phyloP scores from a whole-genome alignment of 1,140 invertebrate species.

The Anoplophora glabripennis region DNA sequence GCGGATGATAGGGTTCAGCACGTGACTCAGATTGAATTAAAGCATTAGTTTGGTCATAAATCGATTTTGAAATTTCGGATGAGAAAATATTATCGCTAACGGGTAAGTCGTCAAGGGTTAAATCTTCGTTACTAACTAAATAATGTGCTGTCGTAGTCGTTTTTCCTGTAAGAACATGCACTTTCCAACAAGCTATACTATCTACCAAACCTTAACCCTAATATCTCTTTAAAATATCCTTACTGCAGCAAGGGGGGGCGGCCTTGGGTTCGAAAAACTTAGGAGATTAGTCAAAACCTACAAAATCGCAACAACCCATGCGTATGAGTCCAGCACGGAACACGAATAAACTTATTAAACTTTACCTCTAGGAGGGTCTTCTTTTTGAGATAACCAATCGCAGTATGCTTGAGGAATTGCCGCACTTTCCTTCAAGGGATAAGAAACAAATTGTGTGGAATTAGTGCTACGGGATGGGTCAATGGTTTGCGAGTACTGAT shows the following conservation, averaged over 20 bases:
- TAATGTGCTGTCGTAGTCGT: conserved; percentile 43
- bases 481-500: conserved; percentile 12
- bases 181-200: conserved; percentile 48
- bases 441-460: conserved; percentile 22
- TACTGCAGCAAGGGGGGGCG: conserved; percentile 37
- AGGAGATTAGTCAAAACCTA: conserved; percentile 35
- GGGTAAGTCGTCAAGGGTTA: conserved; percentile 33
- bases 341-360: conserved; percentile 24
- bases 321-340: conserved; percentile 36
- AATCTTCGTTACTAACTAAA: conserved; percentile 43
- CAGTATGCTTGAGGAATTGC: conserved; percentile 43
- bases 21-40: conserved; percentile 45
- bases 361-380: conserved; percentile 42
- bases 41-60: conserved; percentile 41
- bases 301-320: conserved; percentile 43
- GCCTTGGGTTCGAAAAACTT: conserved; percentile 20
- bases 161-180: conserved; percentile 51
- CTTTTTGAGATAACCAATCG: conserved; percentile 42
- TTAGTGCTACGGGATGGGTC: conserved; percentile 11
- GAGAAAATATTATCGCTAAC: conserved; percentile 15
- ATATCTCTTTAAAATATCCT: conserved; percentile 41
- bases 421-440: conserved; percentile 21
- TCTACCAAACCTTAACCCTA: conserved; percentile 42
- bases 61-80: conserved; percentile 27
- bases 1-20: conserved; percentile 38